phyloP scores from a whole-genome alignment of 2,797 vertebrate genomes.

The Ctenopoma kingsleyae region DNA sequence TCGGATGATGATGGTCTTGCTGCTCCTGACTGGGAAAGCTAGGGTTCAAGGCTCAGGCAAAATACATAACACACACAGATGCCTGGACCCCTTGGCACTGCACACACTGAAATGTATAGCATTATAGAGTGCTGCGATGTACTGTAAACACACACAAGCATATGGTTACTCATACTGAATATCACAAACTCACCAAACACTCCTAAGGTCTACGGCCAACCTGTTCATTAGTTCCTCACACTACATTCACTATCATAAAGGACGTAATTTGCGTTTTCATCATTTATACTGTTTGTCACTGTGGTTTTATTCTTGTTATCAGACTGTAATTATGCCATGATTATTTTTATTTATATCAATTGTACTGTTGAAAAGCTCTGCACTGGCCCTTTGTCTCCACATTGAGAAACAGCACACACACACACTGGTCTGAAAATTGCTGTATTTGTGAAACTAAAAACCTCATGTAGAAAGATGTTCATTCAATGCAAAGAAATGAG shows the following conservation, averaged over 20 bases:
- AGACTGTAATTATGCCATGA: constrained; percentile 46
- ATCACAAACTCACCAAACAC: constrained; percentile 54
- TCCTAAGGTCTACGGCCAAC: constrained; percentile 44
- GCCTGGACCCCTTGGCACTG: constrained; percentile 40
- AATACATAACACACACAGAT: constrained; percentile 33
- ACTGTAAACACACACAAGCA: constrained; percentile 35
- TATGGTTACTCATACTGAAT: constrained; percentile 25
- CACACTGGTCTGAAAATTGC: constrained; percentile 32
- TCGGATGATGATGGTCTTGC: constrained; percentile 93
- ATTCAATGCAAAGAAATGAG: constrained; percentile 2
- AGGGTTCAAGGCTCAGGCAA: constrained; percentile 60
- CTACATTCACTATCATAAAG: constrained; percentile 29
- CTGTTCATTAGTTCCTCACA: constrained; percentile 43
- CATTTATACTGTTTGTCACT: constrained; percentile 46
- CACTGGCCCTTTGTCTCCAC: constrained; percentile 28
- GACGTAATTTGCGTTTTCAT: constrained; percentile 38
- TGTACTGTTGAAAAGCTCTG: constrained; percentile 48
- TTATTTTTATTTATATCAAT: constrained; percentile 48
- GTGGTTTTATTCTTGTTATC: constrained; percentile 47
- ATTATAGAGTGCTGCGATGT: constrained; percentile 37
- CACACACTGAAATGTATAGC: constrained; percentile 49
- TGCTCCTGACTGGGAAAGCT: constrained; percentile 95
- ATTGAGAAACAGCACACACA: constrained; percentile 33
- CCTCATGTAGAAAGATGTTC: constrained; percentile 1
- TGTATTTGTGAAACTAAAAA: constrained; percentile 30